Evolutionary conservation across 2,888 invertebrate genomes (phyloP), one percentile per base, ranked within the genome.

Genomic region (Argyresthia albistria): DNA sequence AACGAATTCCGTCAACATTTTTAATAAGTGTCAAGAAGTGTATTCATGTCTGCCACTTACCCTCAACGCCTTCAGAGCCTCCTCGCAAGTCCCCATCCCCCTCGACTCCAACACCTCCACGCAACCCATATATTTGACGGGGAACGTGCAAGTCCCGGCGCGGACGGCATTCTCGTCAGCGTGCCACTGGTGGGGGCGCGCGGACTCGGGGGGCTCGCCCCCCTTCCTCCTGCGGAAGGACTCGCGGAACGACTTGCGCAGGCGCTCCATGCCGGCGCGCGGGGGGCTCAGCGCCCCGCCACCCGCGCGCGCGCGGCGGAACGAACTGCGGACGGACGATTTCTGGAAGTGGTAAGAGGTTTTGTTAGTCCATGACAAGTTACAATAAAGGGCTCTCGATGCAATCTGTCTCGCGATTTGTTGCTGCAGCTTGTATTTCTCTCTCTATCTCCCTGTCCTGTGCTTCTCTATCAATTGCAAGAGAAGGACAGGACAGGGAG

Each of bases 81-180:
- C 98, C 81, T 99, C 99, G 89, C 99, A 99, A 56, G 99, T 97
- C 87, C 98, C 97, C 98, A 99, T 99, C 50, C 99, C 99, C 70
- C 99, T 91, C 8, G 98, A 98, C 88, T 99, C 99, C 87, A 97
- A 99, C 43, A 99, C 99, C 88, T 99, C 99, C 49, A 99, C 97
- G 80, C 98, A 98, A 59, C 99, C 99, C 71, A 99, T 90, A 88
- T 99, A 99, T 91, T 99, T 98, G 64, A 99, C 99, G 62, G 95
- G 93, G 89, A 99, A 99, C 69, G 95, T 95, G 89, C 99, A 99
- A 11, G 97, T 97, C 58, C 98, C 98, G 53, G 95, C 94, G 47
- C 98, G 90, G 35, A 99, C 99, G 51, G 97, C 96, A 53, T 94
- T 93, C 79, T 99, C 99, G 84, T 99, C 99, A 43, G 97, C 95